phyloP scores from a whole-genome alignment of 2,797 vertebrate genomes.

The Sciurus carolinensis region DNA sequence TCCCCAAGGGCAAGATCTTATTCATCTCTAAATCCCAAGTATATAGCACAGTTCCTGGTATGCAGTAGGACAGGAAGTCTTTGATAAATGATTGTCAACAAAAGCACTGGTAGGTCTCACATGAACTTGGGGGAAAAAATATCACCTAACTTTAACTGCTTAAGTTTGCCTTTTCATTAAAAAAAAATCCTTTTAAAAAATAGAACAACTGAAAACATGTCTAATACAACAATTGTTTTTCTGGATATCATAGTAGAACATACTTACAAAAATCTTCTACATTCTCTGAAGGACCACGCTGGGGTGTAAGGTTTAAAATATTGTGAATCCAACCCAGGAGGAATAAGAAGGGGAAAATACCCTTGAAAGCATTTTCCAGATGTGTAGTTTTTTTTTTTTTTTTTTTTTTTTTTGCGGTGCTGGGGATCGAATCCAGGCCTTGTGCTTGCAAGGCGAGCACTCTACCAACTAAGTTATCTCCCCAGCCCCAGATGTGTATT shows the following conservation, averaged over 20 bases:
- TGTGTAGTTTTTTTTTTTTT: background rate
- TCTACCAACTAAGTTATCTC: slow-evolving; percentile 17
- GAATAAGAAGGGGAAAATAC: background rate
- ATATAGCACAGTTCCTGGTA: background rate
- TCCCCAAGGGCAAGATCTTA: background rate
- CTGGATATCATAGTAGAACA: background rate
- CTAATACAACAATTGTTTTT: background rate
- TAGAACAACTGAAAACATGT: too few relatives aligned
- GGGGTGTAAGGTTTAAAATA: background rate
- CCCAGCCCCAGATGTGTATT: background rate
- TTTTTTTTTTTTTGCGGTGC: slow-evolving; percentile 1
- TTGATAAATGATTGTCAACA: background rate
- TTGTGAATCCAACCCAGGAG: background rate
- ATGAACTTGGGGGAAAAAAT: background rate
- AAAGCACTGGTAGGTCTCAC: background rate
- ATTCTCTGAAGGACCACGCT: background rate
- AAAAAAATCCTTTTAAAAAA: background rate
- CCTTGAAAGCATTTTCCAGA: background rate
- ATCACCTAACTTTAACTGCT: background rate
- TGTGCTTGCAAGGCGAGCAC: too few relatives aligned
- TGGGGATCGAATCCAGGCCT: too few relatives aligned
- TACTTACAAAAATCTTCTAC: background rate
- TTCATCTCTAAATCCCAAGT: background rate
- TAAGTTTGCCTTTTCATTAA: background rate
- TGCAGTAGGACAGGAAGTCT: background rate